Evolutionary conservation across 2,888 invertebrate genomes (phyloP).

Genomic region (Cephus runcator): DNA sequence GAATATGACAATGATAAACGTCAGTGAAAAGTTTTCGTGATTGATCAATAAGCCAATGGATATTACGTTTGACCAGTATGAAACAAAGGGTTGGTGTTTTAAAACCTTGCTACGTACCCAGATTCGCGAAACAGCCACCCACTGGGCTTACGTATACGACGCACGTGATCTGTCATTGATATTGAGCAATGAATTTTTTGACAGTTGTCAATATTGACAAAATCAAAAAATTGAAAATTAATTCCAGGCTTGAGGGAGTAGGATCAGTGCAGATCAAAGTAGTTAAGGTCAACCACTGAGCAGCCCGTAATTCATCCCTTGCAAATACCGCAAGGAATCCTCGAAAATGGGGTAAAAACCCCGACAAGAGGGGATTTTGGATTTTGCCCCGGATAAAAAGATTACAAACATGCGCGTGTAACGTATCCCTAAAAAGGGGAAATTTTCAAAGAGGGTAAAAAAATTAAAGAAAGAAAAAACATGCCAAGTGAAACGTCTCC

Average conservation of each 20-base stretch:
- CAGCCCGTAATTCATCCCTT: not conserved
- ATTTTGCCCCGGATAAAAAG: not conserved
- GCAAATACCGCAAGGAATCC: not conserved
- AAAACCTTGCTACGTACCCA: not conserved
- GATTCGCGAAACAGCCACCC: not conserved
- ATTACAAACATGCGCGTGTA: not conserved
- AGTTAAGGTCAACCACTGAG: not conserved
- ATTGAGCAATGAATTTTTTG: not conserved
- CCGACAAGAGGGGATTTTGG: not conserved
- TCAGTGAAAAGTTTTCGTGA: not conserved
- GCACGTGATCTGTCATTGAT: no score
- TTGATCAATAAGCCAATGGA: not conserved
- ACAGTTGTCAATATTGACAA: not conserved
- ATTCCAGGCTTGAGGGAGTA: not conserved
- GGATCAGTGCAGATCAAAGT: not conserved
- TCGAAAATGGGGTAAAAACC: not conserved
- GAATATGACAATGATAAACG: no score
- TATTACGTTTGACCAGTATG: not conserved
- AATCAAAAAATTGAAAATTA: not conserved
- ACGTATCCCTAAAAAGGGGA: not conserved
- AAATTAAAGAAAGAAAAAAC: not conserved
- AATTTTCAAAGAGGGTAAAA: not conserved
- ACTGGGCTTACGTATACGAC: not conserved
- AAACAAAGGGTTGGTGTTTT: not conserved
- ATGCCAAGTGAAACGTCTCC: not conserved